phyloP scores from a whole-genome alignment of 1,140 invertebrate species.

The Drosophila nigrodunni region DNA sequence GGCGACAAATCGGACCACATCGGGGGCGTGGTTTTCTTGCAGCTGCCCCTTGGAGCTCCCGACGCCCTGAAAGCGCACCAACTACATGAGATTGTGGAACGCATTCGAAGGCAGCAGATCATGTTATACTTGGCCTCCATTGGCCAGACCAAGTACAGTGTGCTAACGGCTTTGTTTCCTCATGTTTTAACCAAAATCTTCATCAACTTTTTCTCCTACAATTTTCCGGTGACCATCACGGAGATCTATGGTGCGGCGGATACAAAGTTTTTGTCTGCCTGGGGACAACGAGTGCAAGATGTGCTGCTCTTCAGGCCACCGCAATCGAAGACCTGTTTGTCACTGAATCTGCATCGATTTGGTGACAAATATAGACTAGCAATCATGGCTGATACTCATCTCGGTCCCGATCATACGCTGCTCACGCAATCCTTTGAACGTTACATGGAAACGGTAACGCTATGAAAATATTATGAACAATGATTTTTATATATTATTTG shows the following conservation, averaged over 20 bases:
- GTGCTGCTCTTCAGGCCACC: slow-evolving; percentile 92
- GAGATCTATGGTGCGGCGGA: slow-evolving; percentile 86
- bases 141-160: slow-evolving; percentile 88
- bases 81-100: slow-evolving; percentile 87
- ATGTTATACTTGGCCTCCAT: slow-evolving; percentile 89
- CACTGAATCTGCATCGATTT: slow-evolving; percentile 91
- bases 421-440: slow-evolving; percentile 77
- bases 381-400: slow-evolving; percentile 91
- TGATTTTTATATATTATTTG: background rate
- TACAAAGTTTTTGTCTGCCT: slow-evolving; percentile 85
- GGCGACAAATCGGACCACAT: slow-evolving; percentile 71
- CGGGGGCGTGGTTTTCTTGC: slow-evolving; percentile 85
- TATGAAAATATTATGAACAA: slow-evolving; percentile 38
- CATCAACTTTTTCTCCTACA: slow-evolving; percentile 89
- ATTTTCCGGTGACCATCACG: slow-evolving; percentile 90
- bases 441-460: slow-evolving; percentile 73
- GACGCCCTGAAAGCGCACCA: slow-evolving; percentile 71
- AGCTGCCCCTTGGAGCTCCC: slow-evolving; percentile 84
- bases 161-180: slow-evolving; percentile 89
- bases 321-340: slow-evolving; percentile 92
- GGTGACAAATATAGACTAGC: slow-evolving; percentile 88
- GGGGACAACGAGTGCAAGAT: slow-evolving; percentile 89
- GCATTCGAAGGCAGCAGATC: slow-evolving; percentile 87
- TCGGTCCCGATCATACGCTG: slow-evolving; percentile 86
- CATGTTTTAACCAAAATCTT: slow-evolving; percentile 88